These are phyloP conservation scores for Ormyrus thymus DNA, from an alignment of 2,888 invertebrate species.

Conservation along the genomic window DNA sequence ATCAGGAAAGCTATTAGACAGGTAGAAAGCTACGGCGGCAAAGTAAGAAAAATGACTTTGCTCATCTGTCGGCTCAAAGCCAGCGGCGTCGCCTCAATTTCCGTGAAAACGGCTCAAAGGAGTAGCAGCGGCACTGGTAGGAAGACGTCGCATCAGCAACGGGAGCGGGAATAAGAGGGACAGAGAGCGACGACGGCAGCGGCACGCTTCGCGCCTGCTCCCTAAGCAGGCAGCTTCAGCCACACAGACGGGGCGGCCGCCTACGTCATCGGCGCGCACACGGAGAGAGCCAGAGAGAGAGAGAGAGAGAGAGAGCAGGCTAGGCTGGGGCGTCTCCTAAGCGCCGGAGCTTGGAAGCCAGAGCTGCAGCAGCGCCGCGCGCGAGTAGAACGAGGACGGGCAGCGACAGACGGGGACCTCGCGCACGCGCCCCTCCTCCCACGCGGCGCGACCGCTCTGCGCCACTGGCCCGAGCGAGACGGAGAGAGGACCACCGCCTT, in stretches of 20 bases:
- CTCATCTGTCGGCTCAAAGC: too few species aligned
- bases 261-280: neutral
- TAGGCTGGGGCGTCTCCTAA: conserved; percentile 13
- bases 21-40: too few species aligned
- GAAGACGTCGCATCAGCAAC: too few species aligned
- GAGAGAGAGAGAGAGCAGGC: neutral
- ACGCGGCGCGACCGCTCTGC: neutral
- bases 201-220: neutral
- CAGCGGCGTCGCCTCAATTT: too few species aligned
- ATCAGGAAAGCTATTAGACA: too few species aligned
- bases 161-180: too few species aligned
- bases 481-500: conserved; percentile 52
- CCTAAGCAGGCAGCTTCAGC: neutral
- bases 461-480: conserved; percentile 8
- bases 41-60: too few species aligned
- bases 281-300: neutral
- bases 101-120: too few species aligned
- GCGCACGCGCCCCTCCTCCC: too few species aligned
- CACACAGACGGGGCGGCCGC: neutral
- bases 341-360: neutral
- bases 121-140: too few species aligned
- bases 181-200: neutral
- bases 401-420: neutral
- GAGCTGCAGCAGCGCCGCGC: neutral
- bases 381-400: neutral